Base-by-base conservation (phyloP, 1,140 invertebrate species). In the Drosophila paulistorum region DNA sequence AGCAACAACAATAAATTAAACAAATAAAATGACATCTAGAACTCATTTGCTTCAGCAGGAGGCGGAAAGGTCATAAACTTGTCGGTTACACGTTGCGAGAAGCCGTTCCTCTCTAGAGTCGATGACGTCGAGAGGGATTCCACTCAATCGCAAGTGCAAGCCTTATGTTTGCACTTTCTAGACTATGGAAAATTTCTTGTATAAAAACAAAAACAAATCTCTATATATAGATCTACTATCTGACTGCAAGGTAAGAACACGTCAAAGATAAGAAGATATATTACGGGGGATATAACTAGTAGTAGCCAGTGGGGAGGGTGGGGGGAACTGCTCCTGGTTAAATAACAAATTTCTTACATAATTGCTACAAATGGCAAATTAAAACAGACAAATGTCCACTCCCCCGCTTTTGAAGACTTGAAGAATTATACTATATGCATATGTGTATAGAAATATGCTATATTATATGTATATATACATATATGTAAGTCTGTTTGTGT, bases 31-130 rank as follows among this genome's bases (percentile, higher is more conserved):
- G 13, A 35, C 39, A 39, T 30, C 45, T 33, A n/a, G 33, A 68
- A 11, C 23, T 51, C 17, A 51, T 9, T 10, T 51, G 45, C 45
- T 1, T 51, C 35, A 68, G 62, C 45, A 59, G 51, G 66, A 71
- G 48, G 4, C 48, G 65, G 72, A 86, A 63, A 75, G 66, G 68
- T 87, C 83, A 76, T 68, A 82, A 76, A 87, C 82, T 65, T 73
- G 13, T 68, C 61, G 58, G 35, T 80, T 42, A 63, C 26, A 13
- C 41, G 39, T 42, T 59, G 57, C 41, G 37, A 45, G 7, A 17
- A 45, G 6, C 7, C 1, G 1, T 45, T 45, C 14, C 17, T 23
- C 9, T 48, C 45, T 51, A 51, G 20, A 51, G 23, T 51, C 17
- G 20, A 51, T 23, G 17, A 17, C 45, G 45, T 48, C 14, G 7